Evolutionary conservation across 2,113 vertebrate genomes (phyloP).

Genomic region (Litocranius walleri): DNA sequence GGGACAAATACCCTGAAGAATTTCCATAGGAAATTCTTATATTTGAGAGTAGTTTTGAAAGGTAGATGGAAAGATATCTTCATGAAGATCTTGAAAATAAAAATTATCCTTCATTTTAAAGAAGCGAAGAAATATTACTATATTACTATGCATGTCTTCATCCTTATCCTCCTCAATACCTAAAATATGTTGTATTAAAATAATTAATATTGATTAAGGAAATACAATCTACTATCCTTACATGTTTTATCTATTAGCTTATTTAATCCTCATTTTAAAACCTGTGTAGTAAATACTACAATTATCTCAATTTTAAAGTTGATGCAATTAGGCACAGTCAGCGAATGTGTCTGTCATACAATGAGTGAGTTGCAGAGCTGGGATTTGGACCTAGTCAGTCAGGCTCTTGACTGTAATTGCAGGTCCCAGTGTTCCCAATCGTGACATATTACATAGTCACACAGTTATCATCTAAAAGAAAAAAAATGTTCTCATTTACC

Average conservation of each 20-base stretch:
- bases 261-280: not conserved
- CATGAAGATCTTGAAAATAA: not conserved
- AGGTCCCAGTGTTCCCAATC: not conserved
- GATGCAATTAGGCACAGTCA: not conserved
- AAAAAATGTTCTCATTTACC: not conserved
- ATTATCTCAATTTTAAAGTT: not conserved
- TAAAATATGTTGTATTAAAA: not conserved
- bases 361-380: not conserved
- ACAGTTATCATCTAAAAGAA: not conserved
- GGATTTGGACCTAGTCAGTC: not conserved
- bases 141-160: not conserved
- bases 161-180: not conserved
- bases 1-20: not conserved
- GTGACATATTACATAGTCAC: not conserved
- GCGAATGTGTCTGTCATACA: not conserved
- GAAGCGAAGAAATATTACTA: too few relatives aligned
- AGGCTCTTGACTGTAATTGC: not conserved
- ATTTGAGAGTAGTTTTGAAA: not conserved
- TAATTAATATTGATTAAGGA: not conserved
- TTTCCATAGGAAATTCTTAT: not conserved
- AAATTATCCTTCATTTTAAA: slow-evolving; percentile 26
- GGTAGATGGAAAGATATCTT: not conserved
- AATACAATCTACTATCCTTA: not conserved
- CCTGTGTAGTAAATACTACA: not conserved
- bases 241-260: not conserved